phyloP scores from a whole-genome alignment of 2,797 vertebrate species.

The Mormyrus hasselquistii region DNA sequence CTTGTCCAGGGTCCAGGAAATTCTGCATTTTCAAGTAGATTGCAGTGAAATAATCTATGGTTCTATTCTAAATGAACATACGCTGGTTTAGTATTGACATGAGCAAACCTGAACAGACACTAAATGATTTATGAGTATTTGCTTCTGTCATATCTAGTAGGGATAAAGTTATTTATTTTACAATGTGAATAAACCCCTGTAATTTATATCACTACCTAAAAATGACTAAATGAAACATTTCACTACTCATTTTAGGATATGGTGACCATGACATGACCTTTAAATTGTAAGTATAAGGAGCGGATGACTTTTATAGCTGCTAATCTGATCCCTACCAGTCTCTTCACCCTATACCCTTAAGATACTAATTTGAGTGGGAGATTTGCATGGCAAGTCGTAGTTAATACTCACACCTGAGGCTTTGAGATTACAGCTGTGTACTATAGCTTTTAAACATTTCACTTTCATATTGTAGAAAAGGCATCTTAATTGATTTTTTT shows the following conservation, averaged over 20 bases:
- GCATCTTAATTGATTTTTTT: not conserved
- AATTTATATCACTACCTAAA: not conserved
- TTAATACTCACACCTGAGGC: not conserved
- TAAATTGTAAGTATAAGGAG: not conserved
- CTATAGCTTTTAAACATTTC: not conserved
- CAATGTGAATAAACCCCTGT: not conserved
- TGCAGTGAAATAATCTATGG: not conserved
- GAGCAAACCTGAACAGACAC: not conserved
- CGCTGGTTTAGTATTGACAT: not conserved
- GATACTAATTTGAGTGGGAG: not conserved
- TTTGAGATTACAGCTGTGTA: conserved; percentile 5
- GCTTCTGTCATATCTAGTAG: not conserved
- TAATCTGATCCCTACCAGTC: not conserved
- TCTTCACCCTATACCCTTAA: not conserved
- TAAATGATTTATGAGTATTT: not conserved
- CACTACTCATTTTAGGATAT: not conserved
- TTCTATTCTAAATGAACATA: not conserved
- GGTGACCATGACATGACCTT: not conserved
- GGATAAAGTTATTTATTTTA: not conserved
- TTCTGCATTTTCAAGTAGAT: not conserved
- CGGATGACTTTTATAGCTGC: not conserved
- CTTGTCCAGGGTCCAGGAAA: not conserved
- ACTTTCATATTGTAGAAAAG: not conserved
- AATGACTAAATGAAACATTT: not conserved
- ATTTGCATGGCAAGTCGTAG: not conserved